Percentiles rank a stretch among this genome's conserved stretches.
Conservation (phyloP, 2,797 vertebrate genomes). For the Valencia hispanica region DNA sequence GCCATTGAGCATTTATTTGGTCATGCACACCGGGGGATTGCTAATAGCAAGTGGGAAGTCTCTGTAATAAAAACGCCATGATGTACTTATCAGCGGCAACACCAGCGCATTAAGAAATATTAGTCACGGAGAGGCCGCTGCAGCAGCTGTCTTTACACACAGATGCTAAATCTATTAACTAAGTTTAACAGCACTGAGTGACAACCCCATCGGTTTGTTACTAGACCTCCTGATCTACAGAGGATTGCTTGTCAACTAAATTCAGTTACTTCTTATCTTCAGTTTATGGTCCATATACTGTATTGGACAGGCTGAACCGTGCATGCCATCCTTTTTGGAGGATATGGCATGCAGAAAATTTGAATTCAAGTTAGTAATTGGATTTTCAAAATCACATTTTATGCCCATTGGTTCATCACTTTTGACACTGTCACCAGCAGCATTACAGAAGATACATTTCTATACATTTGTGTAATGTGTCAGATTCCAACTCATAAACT, state of each 20-base stretch:
- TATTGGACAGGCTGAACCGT: constrained; percentile 49
- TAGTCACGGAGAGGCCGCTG: constrained; percentile 46
- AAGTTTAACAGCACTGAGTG: constrained; percentile 59
- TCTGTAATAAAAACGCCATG: constrained; percentile 71
- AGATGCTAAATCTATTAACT: constrained; percentile 47
- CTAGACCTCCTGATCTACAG: constrained; percentile 51
- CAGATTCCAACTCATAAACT: constrained; percentile 15
- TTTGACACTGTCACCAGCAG: constrained; percentile 61
- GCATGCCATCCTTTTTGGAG: constrained; percentile 59
- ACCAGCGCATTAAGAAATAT: constrained; percentile 64
- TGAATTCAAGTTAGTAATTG: constrained; percentile 62
- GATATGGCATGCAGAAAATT: constrained; percentile 57
- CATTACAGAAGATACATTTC: constrained; percentile 51
- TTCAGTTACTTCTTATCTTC: constrained; percentile 68
- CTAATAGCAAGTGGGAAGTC: constrained; percentile 64
- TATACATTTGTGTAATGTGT: constrained; percentile 34
- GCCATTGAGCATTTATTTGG: constrained; percentile 64
- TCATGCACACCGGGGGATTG: constrained; percentile 47
- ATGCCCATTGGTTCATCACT: constrained; percentile 58
- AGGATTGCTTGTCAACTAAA: constrained; percentile 64
- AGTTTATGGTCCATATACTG: constrained; percentile 52
- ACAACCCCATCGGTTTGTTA: constrained; percentile 59
- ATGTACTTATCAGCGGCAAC: constrained; percentile 62
- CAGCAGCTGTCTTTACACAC: constrained; percentile 17
- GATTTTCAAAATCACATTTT: constrained; percentile 75